These are phyloP conservation scores for Andrena haemorrhoa DNA, from an alignment of 2,888 invertebrate species.

Conservation along the genomic window DNA sequence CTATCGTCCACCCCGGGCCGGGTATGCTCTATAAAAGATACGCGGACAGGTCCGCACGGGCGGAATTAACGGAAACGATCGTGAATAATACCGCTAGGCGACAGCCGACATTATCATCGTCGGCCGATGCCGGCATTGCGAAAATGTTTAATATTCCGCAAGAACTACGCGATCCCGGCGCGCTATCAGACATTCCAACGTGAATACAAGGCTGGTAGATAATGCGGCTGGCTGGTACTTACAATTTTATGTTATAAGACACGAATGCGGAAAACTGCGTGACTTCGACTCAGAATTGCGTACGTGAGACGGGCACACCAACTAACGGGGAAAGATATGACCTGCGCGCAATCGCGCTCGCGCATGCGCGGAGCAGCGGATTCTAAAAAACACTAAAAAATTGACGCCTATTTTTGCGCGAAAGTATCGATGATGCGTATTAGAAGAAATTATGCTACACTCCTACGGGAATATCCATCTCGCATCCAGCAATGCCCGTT, in stretches of 20 bases:
- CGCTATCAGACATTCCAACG: neutral
- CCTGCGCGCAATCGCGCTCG: constrained; percentile 48
- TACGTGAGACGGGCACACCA: constrained; percentile 68
- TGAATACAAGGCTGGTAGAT: neutral
- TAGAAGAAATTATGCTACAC: constrained; percentile 8
- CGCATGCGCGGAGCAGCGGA: constrained; percentile 67
- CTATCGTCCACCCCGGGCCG: neutral
- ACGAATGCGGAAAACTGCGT: constrained; percentile 72
- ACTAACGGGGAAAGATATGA: constrained; percentile 55
- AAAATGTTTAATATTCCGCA: constrained; percentile 5
- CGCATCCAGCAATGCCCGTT: neutral
- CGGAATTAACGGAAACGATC: constrained; percentile 5
- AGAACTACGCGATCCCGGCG: neutral
- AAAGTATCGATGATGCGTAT: constrained; percentile 16
- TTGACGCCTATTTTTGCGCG: constrained; percentile 12
- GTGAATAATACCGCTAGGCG: constrained; percentile 36
- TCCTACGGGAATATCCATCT: neutral
- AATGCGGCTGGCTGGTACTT: constrained; percentile 68
- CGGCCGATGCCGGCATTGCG: constrained; percentile 74
- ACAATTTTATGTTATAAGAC: constrained; percentile 73
- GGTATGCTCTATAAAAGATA: neutral
- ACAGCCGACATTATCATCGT: constrained; percentile 76
- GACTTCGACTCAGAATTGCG: constrained; percentile 69
- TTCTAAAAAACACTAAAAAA: constrained; percentile 31
- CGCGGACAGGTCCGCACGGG: neutral